A percentile compares a stretch with the other conserved stretches of the same genome.
phyloP scores from a whole-genome alignment of 92 coral and sea anemone genomes.

The Phenganax subtilis region DNA sequence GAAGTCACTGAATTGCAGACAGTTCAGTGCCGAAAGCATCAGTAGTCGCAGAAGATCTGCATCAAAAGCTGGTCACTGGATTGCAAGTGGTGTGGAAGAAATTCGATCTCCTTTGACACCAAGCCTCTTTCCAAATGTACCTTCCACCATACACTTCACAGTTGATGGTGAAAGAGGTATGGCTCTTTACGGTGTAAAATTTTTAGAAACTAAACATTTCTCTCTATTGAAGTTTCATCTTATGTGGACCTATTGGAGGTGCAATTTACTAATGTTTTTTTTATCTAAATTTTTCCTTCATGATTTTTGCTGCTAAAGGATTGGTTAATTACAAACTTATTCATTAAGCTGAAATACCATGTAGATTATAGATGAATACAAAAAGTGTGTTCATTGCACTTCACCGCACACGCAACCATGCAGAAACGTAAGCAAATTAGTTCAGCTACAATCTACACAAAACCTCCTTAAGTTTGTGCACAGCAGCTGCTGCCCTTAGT shows the following conservation, averaged over 20 bases:
- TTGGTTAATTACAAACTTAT: background rate
- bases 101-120: conserved; percentile 62
- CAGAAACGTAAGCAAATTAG: background rate
- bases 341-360: no score
- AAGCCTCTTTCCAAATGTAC: conserved; percentile 70
- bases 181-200: background rate
- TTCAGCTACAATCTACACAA: background rate
- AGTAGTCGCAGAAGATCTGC: background rate
- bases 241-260: background rate
- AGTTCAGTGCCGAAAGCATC: conserved; percentile 31
- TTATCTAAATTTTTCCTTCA: background rate
- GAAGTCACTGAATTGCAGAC: conserved; percentile 20
- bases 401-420: no score
- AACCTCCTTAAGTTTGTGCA: background rate
- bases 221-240: background rate
- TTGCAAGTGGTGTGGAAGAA: conserved; percentile 45
- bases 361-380: no score
- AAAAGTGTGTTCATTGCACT: no score
- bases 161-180: conserved; percentile 91
- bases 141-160: conserved; percentile 72
- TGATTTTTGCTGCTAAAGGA: background rate
- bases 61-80: conserved; percentile 60
- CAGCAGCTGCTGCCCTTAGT: background rate
- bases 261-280: no score
- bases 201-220: background rate